phyloP scores from a whole-genome alignment of 2,113 vertebrate genomes.

The Tauraco erythrolophus region DNA sequence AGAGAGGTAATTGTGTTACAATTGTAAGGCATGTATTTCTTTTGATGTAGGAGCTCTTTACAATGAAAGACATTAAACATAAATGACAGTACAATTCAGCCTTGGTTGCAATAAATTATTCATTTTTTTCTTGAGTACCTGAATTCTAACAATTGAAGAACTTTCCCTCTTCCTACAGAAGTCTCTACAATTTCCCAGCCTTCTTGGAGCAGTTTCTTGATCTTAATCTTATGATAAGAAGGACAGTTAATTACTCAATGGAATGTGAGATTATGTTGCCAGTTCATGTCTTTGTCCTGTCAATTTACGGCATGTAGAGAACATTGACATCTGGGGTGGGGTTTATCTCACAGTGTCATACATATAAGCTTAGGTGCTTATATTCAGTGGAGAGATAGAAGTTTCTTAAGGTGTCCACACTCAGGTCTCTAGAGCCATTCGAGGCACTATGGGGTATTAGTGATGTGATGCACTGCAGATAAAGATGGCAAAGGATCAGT shows the following conservation, averaged over 20 bases:
- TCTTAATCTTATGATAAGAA: not conserved
- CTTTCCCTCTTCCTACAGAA: not conserved
- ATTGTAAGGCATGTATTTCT: not conserved
- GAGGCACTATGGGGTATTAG: not conserved
- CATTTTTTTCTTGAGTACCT: slow-evolving; percentile 3
- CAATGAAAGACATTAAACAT: slow-evolving; percentile 12
- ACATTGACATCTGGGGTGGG: not conserved
- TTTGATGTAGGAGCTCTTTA: not conserved
- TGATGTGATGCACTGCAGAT: not conserved
- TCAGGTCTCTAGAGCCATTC: not conserved
- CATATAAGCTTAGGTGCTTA: not conserved
- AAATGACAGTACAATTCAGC: slow-evolving; percentile 19
- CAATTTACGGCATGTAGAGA: not conserved
- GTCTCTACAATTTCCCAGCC: not conserved
- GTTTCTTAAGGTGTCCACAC: not conserved
- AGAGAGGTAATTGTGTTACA: slow-evolving; percentile 22
- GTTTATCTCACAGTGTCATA: fast-evolving
- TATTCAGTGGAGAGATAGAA: not conserved
- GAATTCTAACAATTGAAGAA: not conserved
- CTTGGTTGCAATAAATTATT: slow-evolving; percentile 14
- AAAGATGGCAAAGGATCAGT: not conserved
- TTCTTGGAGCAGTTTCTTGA: not conserved
- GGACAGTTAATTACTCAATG: not conserved
- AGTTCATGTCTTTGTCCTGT: slow-evolving; percentile 24
- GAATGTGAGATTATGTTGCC: not conserved